Evolutionary conservation across 2,797 vertebrate genomes (phyloP).

Genomic region (Oryzias sinensis): DNA sequence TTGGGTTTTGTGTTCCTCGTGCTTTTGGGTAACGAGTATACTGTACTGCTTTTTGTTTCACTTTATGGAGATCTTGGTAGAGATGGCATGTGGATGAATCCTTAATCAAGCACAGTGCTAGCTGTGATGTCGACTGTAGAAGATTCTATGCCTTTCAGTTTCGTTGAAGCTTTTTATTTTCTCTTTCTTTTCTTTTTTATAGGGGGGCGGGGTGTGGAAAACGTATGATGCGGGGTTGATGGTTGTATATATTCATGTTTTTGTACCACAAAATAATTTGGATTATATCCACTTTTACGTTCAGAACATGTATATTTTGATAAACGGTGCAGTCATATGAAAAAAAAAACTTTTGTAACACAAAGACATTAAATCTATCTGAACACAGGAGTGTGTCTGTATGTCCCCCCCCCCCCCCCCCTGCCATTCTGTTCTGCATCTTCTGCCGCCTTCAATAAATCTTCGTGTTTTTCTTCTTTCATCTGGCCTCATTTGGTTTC

Average conservation of each 20-base stretch:
- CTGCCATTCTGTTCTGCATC: conserved; percentile 63
- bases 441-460: conserved; percentile 81
- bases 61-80: conserved; percentile 57
- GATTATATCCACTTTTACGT: conserved; percentile 83
- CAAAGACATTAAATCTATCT: conserved; percentile 80
- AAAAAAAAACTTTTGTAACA: conserved; percentile 71
- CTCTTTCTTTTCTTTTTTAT: conserved; percentile 61
- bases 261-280: conserved; percentile 87
- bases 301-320: conserved; percentile 91
- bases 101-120: conserved; percentile 55
- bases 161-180: conserved; percentile 72
- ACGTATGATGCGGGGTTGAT: conserved; percentile 66
- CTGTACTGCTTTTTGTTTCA: conserved; percentile 45
- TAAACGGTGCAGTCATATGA: conserved; percentile 68
- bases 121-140: conserved; percentile 63
- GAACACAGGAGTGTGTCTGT: conserved; percentile 70
- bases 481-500: conserved; percentile 75
- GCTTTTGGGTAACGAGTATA: conserved; percentile 47
- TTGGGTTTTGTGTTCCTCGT: conserved; percentile 14
- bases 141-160: conserved; percentile 49
- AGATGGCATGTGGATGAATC: conserved; percentile 54
- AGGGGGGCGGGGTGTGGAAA: conserved; percentile 58
- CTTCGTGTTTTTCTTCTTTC: conserved; percentile 76
- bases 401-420: conserved; percentile 53
- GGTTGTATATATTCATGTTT: conserved; percentile 96